These are phyloP conservation scores for Diceros bicornis DNA, from an alignment of 2,797 vertebrate species.

Conservation along the genomic window DNA sequence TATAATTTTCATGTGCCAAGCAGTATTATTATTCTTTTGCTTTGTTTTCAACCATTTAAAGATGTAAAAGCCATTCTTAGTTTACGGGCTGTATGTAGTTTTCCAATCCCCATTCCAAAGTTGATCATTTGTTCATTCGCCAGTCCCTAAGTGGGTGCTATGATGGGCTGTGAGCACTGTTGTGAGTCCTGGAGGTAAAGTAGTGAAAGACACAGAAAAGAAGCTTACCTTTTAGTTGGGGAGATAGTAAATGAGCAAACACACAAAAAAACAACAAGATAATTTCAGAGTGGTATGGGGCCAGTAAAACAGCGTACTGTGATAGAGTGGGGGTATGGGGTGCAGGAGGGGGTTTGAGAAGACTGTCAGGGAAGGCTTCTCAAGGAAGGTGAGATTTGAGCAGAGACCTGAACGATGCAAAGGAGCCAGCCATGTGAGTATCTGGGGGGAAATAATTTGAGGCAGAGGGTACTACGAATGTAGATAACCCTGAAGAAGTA, in stretches of 20 bases:
- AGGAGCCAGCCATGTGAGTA: neutral
- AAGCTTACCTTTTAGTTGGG: neutral
- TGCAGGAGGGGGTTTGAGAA: neutral
- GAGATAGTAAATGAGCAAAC: neutral
- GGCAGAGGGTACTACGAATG: neutral
- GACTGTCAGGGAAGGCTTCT: neutral
- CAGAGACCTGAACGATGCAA: neutral
- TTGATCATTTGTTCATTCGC: neutral
- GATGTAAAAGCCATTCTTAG: neutral
- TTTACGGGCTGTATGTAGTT: neutral
- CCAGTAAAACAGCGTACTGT: neutral
- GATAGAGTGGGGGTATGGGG: neutral
- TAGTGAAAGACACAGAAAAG: neutral
- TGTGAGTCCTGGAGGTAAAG: neutral
- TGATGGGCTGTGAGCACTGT: neutral
- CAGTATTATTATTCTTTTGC: neutral
- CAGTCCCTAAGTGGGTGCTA: neutral
- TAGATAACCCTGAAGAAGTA: neutral
- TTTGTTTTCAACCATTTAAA: slow-evolving; percentile 3
- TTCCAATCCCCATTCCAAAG: neutral
- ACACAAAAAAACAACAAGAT: neutral
- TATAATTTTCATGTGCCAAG: neutral
- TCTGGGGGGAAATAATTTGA: neutral
- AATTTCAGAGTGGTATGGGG: neutral
- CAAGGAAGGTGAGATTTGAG: neutral